Evolutionary conservation across 1,140 invertebrate genomes (phyloP).

Genomic region (Musca domestica): DNA sequence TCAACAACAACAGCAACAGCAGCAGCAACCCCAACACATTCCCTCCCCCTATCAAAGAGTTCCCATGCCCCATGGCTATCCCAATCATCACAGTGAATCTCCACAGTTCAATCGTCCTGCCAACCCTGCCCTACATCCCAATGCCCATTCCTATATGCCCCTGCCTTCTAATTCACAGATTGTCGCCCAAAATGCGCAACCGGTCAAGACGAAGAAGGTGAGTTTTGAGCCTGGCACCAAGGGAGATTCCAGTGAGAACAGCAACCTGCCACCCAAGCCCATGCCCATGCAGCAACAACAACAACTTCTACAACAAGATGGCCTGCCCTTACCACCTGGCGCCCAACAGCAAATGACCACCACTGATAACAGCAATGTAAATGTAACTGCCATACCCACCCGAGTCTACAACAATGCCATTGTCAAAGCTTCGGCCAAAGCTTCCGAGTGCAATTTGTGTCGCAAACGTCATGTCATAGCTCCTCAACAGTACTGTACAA

Average conservation of each 20-base stretch:
- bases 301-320: constrained; percentile 27
- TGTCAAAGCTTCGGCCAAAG: constrained; percentile 58
- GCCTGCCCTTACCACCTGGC: background rate
- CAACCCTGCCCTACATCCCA: background rate
- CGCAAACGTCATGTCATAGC: constrained; percentile 75
- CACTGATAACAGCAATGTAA: constrained; percentile 23
- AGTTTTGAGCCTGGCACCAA: constrained; percentile 68
- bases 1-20: constrained; percentile 46
- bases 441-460: constrained; percentile 74
- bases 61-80: constrained; percentile 57
- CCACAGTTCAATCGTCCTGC: constrained; percentile 12
- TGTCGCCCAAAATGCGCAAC: constrained; percentile 46
- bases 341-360: background rate
- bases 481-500: constrained; percentile 77
- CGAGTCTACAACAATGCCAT: constrained; percentile 50
- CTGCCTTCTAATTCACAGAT: constrained; percentile 29
- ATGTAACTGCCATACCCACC: constrained; percentile 50
- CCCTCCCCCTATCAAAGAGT: constrained; percentile 58
- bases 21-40: constrained; percentile 49
- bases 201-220: constrained; percentile 63
- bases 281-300: constrained; percentile 25
- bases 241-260: constrained; percentile 58
- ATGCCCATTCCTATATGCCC: constrained; percentile 29
- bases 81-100: constrained; percentile 18
- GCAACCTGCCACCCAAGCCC: constrained; percentile 33